Conservation (phyloP, 2,888 invertebrate genomes). For the Charanyca ferruginea region DNA sequence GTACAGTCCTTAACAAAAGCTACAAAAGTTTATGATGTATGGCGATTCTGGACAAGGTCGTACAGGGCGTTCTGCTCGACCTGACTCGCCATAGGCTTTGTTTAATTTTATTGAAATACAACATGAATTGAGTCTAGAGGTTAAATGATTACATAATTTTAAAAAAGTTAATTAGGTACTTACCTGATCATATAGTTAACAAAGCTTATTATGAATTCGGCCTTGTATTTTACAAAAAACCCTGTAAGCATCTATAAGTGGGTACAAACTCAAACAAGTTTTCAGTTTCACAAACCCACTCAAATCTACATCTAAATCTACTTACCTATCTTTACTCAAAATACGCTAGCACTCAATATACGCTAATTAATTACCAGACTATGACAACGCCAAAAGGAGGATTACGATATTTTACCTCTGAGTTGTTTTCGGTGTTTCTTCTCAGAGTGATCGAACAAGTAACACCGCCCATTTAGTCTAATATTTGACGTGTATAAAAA, state of each 20-base stretch:
- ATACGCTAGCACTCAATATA: too few relatives aligned
- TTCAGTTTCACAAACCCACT: neutral
- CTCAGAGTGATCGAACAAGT: too few relatives aligned
- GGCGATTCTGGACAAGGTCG: conserved; percentile 38
- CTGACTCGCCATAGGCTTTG: conserved; percentile 27
- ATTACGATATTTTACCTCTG: too few relatives aligned
- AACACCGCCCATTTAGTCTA: too few relatives aligned
- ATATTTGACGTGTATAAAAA: too few relatives aligned
- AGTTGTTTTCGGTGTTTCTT: too few relatives aligned
- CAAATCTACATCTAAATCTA: too few relatives aligned
- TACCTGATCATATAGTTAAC: neutral
- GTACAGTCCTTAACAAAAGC: conserved; percentile 43
- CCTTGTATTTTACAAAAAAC: conserved; percentile 6
- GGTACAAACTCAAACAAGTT: neutral
- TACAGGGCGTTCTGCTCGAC: conserved; percentile 28
- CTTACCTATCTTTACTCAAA: too few relatives aligned
- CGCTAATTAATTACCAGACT: too few relatives aligned
- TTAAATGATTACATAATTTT: conserved; percentile 27
- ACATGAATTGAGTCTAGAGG: conserved; percentile 35
- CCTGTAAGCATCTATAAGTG: neutral
- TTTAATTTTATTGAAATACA: conserved; percentile 38
- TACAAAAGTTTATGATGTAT: conserved; percentile 28
- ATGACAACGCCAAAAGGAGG: too few relatives aligned
- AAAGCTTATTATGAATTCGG: conserved; percentile 4
- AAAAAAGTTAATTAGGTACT: neutral